Percentiles rank a stretch among this genome's conserved stretches.
Conservation (phyloP, 64 coral and sea anemone genomes). For the Exaiptasia diaphana region DNA sequence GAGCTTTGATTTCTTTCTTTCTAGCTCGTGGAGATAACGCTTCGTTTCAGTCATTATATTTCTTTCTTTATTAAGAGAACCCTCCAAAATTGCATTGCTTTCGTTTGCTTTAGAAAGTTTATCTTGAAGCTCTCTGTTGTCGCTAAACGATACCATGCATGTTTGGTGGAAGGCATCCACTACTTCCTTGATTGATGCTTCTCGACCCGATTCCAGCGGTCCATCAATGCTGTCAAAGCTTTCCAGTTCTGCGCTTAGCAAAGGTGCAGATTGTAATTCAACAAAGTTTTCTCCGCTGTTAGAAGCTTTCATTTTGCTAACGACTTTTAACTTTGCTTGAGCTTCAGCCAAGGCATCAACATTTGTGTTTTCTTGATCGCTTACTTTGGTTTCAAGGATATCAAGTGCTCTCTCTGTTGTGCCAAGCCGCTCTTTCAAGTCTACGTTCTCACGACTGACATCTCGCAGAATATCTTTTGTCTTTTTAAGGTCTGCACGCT, state of each 20-base stretch:
- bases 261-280: constrained; percentile 12
- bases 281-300: constrained; percentile 40
- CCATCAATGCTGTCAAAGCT: constrained; percentile 16
- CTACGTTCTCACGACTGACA: constrained; percentile 44
- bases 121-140: constrained; percentile 63
- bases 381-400: constrained; percentile 35
- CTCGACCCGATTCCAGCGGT: neutral
- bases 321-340: constrained; percentile 81
- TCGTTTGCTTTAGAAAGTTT: constrained; percentile 26
- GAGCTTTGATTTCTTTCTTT: constrained; percentile 76
- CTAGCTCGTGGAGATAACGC: constrained; percentile 59
- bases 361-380: constrained; percentile 44
- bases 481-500: constrained; percentile 44
- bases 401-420: constrained; percentile 57
- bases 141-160: constrained; percentile 65
- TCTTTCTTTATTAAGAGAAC: constrained; percentile 57
- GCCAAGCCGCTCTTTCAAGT: constrained; percentile 53
- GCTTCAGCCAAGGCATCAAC: constrained; percentile 75
- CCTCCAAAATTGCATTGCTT: constrained; percentile 40
- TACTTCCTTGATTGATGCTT: constrained; percentile 55
- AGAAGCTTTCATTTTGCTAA: constrained; percentile 63
- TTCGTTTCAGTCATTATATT: constrained; percentile 68
- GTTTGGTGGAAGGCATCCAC: constrained; percentile 59
- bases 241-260: constrained; percentile 40
- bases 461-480: constrained; percentile 53